phyloP scores from a whole-genome alignment of 2,888 invertebrate genomes.

The Drosophila quasianomalipes region DNA sequence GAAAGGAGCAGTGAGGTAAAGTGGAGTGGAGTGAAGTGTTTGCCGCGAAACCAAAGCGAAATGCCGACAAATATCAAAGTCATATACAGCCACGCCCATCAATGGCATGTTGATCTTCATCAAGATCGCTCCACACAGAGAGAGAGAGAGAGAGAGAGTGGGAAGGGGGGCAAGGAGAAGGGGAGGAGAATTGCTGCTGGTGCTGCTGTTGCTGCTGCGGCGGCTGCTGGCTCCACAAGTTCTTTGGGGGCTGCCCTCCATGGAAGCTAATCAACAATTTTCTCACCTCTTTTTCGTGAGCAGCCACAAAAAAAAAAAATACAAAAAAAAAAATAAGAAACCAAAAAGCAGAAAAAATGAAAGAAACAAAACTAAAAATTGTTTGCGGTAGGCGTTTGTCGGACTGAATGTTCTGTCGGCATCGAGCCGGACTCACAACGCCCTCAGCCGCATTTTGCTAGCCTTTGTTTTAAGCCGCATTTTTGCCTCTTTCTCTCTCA shows the following conservation, averaged over 20 bases:
- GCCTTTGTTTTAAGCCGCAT: conserved; percentile 82
- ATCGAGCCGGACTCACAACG: conserved; percentile 52
- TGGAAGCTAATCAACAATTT: conserved; percentile 85
- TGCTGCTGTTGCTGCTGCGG: neutral
- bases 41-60: conserved; percentile 55
- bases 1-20: neutral
- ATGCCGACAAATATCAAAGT: conserved; percentile 82
- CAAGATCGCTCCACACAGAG: conserved; percentile 64
- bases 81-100: conserved; percentile 79
- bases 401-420: conserved; percentile 84
- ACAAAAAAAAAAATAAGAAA: conserved; percentile 4
- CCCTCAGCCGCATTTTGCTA: conserved; percentile 30
- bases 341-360: conserved; percentile 7
- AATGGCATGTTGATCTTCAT: conserved; percentile 82
- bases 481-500: neutral
- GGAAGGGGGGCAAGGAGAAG: too few relatives aligned
- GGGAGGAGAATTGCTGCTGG: conserved; percentile 10
- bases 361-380: conserved; percentile 27
- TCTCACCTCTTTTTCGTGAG: conserved; percentile 85
- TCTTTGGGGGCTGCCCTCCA: conserved; percentile 73
- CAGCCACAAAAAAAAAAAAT: conserved; percentile 47
- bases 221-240: conserved; percentile 10
- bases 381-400: conserved; percentile 83
- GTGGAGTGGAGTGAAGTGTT: conserved; percentile 4
- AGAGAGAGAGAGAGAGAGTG: neutral